Evolutionary conservation across 2,113 vertebrate species (phyloP), one percentile per base, ranked within the genome.

Genomic region (Mungos mungo): DNA sequence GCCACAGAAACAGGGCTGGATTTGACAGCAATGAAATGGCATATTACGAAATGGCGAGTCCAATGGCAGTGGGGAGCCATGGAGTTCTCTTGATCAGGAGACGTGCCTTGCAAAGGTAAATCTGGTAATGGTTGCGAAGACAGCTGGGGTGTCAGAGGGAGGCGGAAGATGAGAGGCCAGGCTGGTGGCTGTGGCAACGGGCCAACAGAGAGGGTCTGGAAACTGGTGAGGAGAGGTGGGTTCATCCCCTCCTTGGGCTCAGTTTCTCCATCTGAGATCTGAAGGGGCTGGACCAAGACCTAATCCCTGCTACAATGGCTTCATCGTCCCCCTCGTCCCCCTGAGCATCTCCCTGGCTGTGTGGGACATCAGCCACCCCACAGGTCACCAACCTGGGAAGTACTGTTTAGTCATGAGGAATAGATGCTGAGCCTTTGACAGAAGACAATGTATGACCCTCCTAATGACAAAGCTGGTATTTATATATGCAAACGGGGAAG

Each of bases 381-480:
- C 0, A 19, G 45, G 54, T 82, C 82, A 21, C 27, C 35, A 10
- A 38, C 47, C 33, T 9, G 54, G 29, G 71, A 85, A 90, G 27
- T 27, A 92, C 76, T 93, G 87, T 97, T 98, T 96, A 92, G 92
- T 96, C 0, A 52, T 77, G 69, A 35, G 57, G 88, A 92, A 89
- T n/a, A 84, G 96, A 94, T 94, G 93, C 72, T 93, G 85, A 95
- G 3, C 81, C 76, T 83, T 96, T 60, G 79, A 65, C 92, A 97
- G 79, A 87, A 85, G 83, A 93, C 72, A 96, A 98, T 95, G 97
- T 98, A 98, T 54, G 97, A 83, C 47, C 41, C n/a, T 95, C 1
- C 15, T 81, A 95, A 92, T 95, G 77, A 95, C 98, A 96, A 94
- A 12, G 66, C 83, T 98, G 90, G 93, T 98, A 95, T 98, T 97